Conservation (phyloP, 2,113 vertebrate genomes). For the Thryonomys swinderianus region DNA sequence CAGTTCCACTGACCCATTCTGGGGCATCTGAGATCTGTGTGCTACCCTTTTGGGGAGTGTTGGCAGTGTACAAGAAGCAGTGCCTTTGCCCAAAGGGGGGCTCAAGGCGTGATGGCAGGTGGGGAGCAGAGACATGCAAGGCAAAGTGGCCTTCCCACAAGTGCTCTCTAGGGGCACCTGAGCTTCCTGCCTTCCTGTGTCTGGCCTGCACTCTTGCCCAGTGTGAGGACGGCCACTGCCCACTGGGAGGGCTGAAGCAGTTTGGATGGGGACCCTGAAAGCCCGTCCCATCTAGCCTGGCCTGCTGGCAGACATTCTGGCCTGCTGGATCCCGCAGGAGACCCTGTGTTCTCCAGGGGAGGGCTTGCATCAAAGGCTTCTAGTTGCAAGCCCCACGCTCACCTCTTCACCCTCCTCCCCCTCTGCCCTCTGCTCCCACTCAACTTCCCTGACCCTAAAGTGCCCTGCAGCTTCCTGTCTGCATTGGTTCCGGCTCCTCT, state of each 20-base stretch:
- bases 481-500: not conserved
- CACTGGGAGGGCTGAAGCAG: too few relatives aligned
- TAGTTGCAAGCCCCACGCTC: not conserved
- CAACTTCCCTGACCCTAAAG: too few relatives aligned
- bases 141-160: not conserved
- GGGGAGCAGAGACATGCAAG: too few relatives aligned
- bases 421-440: not conserved
- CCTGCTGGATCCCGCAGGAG: not conserved
- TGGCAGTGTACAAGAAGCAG: not conserved
- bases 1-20: not conserved
- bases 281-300: not conserved
- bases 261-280: not conserved
- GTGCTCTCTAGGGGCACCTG: not conserved
- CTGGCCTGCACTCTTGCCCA: not conserved
- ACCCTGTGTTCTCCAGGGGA: not conserved
- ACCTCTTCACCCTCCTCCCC: too few relatives aligned
- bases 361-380: not conserved
- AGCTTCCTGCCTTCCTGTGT: not conserved
- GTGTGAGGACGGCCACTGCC: not conserved
- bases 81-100: accelerated
- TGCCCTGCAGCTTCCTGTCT: not conserved
- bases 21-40: not conserved
- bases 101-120: not conserved
- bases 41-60: not conserved
- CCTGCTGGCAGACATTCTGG: not conserved